A percentile compares a stretch with the other conserved stretches of the same genome.
Evolutionary conservation across 1,140 invertebrate species (phyloP).

Genomic region (Zaprionus nigranus): DNA sequence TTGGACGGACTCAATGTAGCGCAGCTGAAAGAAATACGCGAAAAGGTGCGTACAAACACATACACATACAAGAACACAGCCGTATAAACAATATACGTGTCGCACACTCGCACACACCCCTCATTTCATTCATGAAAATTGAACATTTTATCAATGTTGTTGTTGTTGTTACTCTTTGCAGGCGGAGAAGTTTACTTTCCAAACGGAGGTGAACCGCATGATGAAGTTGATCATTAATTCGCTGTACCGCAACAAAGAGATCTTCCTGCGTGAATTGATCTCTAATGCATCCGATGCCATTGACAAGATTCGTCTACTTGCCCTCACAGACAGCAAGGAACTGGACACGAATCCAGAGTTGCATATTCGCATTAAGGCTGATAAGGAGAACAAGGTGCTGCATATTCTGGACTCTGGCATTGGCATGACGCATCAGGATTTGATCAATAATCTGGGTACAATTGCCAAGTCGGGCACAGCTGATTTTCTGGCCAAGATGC

Average conservation of each 20-base stretch:
- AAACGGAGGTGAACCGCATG: slow-evolving; percentile 99
- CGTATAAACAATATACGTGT: slow-evolving; percentile 3
- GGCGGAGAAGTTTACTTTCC: slow-evolving; percentile 97
- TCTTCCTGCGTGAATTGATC: slow-evolving; percentile 98
- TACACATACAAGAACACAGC: not conserved
- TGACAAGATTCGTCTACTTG: slow-evolving; percentile 97
- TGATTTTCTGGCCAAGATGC: slow-evolving; percentile 98
- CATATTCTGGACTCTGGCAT: slow-evolving; percentile 99
- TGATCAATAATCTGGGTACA: slow-evolving; percentile 98
- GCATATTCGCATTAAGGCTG: slow-evolving; percentile 97
- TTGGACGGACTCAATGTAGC: slow-evolving; percentile 97
- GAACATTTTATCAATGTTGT: not conserved
- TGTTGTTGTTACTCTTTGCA: slow-evolving; percentile 27
- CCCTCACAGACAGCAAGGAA: slow-evolving; percentile 93
- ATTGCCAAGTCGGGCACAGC: slow-evolving; percentile 99
- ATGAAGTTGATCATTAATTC: slow-evolving; percentile 99
- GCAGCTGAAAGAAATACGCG: slow-evolving; percentile 95
- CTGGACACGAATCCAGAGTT: slow-evolving; percentile 93
- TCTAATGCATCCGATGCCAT: slow-evolving; percentile 98
- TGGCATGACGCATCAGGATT: slow-evolving; percentile 98
- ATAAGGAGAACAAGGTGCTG: slow-evolving; percentile 97
- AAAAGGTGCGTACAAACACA: slow-evolving; percentile 86
- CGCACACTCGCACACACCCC: not conserved
- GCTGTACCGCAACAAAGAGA: slow-evolving; percentile 99
- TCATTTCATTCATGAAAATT: not conserved